These are phyloP conservation scores for Leptopilina boulardi DNA, from an alignment of 1,140 invertebrate species.

Conservation along the genomic window DNA sequence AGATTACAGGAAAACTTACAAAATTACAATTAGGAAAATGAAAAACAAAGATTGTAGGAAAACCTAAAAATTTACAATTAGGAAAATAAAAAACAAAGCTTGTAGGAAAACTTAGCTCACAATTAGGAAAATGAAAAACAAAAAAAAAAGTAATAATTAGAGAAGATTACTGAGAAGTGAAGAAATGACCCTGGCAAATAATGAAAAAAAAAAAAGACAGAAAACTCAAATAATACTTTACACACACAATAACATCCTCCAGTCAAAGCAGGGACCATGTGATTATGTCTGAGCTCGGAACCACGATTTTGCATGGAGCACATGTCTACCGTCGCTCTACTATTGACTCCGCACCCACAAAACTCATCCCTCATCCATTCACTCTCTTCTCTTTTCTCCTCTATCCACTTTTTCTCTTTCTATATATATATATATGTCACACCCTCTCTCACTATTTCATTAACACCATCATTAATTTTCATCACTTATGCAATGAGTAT, in stretches of 20 bases:
- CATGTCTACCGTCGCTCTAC: slow-evolving; percentile 69
- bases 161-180: slow-evolving; percentile 22
- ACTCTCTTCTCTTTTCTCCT: slow-evolving; percentile 24
- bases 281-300: slow-evolving; percentile 77
- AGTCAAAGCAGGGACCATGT: slow-evolving; percentile 78
- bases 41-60: background rate
- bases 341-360: slow-evolving; percentile 69
- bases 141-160: background rate
- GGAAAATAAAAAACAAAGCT: background rate
- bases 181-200: slow-evolving; percentile 32
- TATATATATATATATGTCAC: too few species aligned
- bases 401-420: slow-evolving; percentile 27
- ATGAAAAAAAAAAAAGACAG: slow-evolving; percentile 1
- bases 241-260: slow-evolving; percentile 72
- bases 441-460: slow-evolving; percentile 33
- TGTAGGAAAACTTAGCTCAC: too few species aligned
- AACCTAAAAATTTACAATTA: too few species aligned
- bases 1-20: too few species aligned
- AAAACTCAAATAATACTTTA: slow-evolving; percentile 47
- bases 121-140: slow-evolving; percentile 10
- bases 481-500: slow-evolving; percentile 23
- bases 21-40: too few species aligned
- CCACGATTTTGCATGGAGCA: slow-evolving; percentile 75
- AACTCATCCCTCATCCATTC: slow-evolving; percentile 34
- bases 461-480: background rate